Evolutionary conservation across 2,888 invertebrate genomes (phyloP).

Genomic region (Hartigia nigra): DNA sequence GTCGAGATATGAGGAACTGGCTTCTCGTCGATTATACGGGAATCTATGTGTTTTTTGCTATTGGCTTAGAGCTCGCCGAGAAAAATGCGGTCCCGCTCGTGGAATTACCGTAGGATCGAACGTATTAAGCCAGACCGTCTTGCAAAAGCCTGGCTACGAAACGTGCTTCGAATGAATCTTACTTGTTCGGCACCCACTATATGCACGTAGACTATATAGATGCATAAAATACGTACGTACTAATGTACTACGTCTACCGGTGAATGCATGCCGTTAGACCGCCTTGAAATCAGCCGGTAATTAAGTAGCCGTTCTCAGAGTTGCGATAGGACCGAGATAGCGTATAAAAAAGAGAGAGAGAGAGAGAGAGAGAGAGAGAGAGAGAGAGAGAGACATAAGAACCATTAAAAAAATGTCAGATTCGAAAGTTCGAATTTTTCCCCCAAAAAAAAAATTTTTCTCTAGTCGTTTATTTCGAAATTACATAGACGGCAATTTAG

Average conservation of each 20-base stretch:
- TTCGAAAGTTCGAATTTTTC: background rate
- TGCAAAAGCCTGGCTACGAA: background rate
- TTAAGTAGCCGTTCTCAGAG: background rate
- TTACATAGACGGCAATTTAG: background rate
- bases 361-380: background rate
- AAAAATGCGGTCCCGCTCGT: conserved; percentile 26
- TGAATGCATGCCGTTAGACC: background rate
- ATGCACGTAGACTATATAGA: background rate
- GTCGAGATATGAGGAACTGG: conserved; percentile 61
- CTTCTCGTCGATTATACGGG: conserved; percentile 9
- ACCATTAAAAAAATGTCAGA: background rate
- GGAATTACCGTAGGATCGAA: conserved; percentile 30
- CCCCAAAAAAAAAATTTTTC: too few relatives aligned
- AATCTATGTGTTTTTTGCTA: background rate
- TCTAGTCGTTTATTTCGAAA: background rate
- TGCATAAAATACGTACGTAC: background rate
- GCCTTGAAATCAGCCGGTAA: background rate
- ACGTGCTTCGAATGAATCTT: conserved; percentile 6
- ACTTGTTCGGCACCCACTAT: background rate
- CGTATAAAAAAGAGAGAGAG: background rate
- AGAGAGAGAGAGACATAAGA: background rate
- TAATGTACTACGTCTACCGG: background rate
- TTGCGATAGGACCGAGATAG: background rate
- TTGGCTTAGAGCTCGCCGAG: conserved; percentile 8
- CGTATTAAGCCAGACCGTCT: conserved; percentile 16